Conservation (phyloP, 2,888 invertebrate genomes). For the Eucera pruinosa region DNA sequence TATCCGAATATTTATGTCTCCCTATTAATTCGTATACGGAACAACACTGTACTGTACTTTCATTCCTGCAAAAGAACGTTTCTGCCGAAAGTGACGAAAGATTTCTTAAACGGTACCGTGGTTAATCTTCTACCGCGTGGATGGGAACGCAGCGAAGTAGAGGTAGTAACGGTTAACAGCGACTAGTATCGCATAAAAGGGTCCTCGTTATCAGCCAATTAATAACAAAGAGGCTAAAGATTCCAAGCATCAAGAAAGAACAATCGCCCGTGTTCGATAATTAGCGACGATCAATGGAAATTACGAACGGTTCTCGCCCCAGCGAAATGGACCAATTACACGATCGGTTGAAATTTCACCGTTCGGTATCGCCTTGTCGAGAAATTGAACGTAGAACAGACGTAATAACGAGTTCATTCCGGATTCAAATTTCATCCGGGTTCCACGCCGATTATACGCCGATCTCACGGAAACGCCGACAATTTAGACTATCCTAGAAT, state of each 20-base stretch:
- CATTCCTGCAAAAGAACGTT: background rate
- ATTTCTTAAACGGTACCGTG: background rate
- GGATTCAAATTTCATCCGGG: slow-evolving; percentile 41
- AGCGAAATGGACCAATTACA: slow-evolving; percentile 19
- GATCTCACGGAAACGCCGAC: slow-evolving; percentile 48
- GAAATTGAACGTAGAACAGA: slow-evolving; percentile 13
- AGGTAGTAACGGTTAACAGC: slow-evolving; percentile 14
- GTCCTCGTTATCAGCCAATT: background rate
- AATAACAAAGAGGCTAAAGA: slow-evolving; percentile 6
- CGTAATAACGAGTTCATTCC: slow-evolving; percentile 27
- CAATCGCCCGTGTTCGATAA: slow-evolving; percentile 3
- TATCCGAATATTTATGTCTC: no score
- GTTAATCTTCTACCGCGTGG: background rate
- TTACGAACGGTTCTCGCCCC: background rate
- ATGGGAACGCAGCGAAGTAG: background rate
- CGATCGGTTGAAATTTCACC: background rate
- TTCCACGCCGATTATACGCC: slow-evolving; percentile 34
- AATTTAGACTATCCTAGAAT: slow-evolving; percentile 38
- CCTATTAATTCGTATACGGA: background rate
- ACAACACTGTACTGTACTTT: background rate
- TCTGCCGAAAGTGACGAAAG: background rate
- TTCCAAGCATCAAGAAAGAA: background rate
- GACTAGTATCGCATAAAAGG: slow-evolving; percentile 7
- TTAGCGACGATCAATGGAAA: slow-evolving; percentile 22
- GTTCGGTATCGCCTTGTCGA: no score